Percentiles rank a stretch among this genome's conserved stretches.
Evolutionary conservation across 2,113 vertebrate genomes (phyloP).

Genomic region (Alectura lathami): DNA sequence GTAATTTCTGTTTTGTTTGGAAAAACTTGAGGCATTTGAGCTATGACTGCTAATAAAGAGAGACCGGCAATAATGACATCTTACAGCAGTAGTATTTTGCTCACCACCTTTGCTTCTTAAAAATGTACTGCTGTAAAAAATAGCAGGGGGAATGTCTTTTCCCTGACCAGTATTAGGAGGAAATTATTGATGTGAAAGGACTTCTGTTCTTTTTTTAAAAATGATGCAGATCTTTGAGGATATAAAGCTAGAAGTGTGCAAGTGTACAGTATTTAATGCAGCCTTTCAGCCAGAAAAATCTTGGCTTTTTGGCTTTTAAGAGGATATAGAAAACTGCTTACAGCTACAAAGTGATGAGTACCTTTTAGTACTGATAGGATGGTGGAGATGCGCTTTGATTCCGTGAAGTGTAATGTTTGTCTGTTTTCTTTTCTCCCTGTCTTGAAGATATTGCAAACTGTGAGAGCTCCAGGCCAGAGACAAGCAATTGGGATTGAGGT

Average conservation of each 20-base stretch:
- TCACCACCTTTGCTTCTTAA: background rate
- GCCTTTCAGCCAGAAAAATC: background rate
- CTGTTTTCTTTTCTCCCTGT: background rate
- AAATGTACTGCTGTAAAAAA: background rate
- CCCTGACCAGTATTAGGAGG: background rate
- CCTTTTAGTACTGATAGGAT: background rate
- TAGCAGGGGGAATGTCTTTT: background rate
- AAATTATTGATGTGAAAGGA: background rate
- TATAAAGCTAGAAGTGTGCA: background rate
- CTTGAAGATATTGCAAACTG: constrained; percentile 92
- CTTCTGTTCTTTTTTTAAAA: background rate
- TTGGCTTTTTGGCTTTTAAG: background rate
- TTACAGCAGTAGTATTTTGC: background rate
- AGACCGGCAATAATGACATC: background rate
- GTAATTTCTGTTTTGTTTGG: background rate
- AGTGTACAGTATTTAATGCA: background rate
- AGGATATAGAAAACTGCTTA: background rate
- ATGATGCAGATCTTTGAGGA: background rate
- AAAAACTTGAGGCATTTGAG: background rate
- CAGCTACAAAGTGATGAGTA: background rate
- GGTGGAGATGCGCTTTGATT: background rate
- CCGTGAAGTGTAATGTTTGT: background rate
- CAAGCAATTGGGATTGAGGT: constrained; percentile 96
- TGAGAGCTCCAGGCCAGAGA: constrained; percentile 88
- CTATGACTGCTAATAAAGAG: background rate